phyloP scores from a whole-genome alignment of 1,140 invertebrate genomes.

The Neodiprion virginianus region DNA sequence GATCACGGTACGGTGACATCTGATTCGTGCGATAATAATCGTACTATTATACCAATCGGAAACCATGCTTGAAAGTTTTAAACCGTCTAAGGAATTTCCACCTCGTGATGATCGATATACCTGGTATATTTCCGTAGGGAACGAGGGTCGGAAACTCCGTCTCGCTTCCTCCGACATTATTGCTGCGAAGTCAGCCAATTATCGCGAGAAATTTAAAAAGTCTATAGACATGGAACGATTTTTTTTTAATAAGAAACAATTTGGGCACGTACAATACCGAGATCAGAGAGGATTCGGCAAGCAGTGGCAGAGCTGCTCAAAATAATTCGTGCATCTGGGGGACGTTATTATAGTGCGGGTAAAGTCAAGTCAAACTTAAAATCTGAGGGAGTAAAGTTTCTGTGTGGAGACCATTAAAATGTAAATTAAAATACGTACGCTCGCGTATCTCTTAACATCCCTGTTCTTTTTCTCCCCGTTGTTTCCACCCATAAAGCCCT shows the following conservation, averaged over 20 bases:
- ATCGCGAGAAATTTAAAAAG: neutral
- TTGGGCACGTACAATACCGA: neutral
- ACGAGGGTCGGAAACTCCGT: no score
- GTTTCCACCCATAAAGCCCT: neutral
- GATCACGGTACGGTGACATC: neutral
- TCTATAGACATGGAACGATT: neutral
- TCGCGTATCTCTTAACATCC: conserved; percentile 24
- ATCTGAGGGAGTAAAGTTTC: neutral
- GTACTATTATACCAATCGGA: neutral
- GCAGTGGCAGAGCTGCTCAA: neutral
- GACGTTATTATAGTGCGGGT: neutral
- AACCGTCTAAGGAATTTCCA: neutral
- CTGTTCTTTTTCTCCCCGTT: conserved; percentile 6
- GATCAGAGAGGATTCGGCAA: neutral
- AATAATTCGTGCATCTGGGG: neutral
- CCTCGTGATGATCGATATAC: neutral
- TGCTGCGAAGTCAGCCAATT: neutral
- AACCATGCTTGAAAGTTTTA: neutral
- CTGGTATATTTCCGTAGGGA: no score
- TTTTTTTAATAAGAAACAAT: no score
- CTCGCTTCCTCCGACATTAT: no score
- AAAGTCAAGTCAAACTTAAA: conserved; percentile 1
- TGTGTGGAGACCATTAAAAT: conserved; percentile 22
- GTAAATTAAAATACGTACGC: conserved; percentile 25
- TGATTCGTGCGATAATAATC: neutral